These are phyloP conservation scores for Carcharodon carcharias DNA, from an alignment of 2,797 vertebrate species.

Conservation along the genomic window DNA sequence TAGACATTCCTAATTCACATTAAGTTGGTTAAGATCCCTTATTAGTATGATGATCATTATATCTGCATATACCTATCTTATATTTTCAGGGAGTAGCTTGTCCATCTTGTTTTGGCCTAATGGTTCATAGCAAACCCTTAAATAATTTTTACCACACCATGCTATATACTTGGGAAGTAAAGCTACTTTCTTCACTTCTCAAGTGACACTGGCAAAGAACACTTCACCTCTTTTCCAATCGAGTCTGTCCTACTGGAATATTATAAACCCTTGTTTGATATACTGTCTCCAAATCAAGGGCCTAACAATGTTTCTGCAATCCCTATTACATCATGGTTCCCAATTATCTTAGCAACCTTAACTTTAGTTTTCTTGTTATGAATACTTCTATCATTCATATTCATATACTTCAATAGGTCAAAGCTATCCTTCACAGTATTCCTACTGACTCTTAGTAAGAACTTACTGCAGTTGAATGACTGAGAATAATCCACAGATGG, in stretches of 20 bases:
- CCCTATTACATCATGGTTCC: neutral
- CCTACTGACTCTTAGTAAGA: neutral
- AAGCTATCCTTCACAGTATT: neutral
- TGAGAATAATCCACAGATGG: neutral
- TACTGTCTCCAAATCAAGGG: neutral
- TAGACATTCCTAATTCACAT: neutral
- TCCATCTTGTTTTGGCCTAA: neutral
- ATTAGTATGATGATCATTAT: neutral
- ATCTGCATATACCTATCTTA: neutral
- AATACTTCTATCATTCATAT: neutral
- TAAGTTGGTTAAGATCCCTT: neutral
- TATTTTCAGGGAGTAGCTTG: neutral
- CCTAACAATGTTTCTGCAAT: neutral
- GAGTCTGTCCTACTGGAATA: neutral
- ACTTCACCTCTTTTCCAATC: neutral
- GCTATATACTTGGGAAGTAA: neutral
- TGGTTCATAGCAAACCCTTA: neutral
- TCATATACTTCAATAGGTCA: neutral
- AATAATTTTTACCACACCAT: neutral
- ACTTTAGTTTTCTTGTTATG: conserved; percentile 1
- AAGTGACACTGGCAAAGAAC: neutral
- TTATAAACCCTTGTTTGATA: neutral
- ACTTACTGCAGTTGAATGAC: neutral
- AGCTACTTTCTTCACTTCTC: neutral
- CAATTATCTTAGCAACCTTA: neutral